Conservation (phyloP, 2,797 vertebrate genomes). For the Gadopsis bispinosus region DNA sequence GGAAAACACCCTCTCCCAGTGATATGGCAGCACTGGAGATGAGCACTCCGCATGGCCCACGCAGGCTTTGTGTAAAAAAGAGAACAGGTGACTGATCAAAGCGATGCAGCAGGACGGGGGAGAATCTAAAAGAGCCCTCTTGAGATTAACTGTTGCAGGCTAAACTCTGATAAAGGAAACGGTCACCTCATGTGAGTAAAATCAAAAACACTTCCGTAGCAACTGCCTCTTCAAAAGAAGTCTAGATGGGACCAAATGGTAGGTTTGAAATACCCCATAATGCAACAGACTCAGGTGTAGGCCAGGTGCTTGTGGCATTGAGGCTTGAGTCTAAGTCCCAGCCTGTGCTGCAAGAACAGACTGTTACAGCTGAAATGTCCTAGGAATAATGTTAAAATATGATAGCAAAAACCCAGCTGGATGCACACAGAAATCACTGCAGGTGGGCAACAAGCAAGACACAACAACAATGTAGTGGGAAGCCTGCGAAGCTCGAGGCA, state of each 20-base stretch:
- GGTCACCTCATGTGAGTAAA: constrained; percentile 52
- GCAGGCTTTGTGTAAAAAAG: constrained; percentile 60
- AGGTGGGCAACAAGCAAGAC: constrained; percentile 68
- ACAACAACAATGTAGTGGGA: constrained; percentile 48
- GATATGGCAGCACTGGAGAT: constrained; percentile 52
- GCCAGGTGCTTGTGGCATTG: constrained; percentile 36
- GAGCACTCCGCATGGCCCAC: constrained; percentile 63
- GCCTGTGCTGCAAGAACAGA: constrained; percentile 20
- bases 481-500: constrained; percentile 57
- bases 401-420: constrained; percentile 28
- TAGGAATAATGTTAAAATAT: constrained; percentile 65
- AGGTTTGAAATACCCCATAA: constrained; percentile 25
- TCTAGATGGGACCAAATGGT: constrained; percentile 30
- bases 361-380: constrained; percentile 32
- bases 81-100: constrained; percentile 75
- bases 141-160: constrained; percentile 55
- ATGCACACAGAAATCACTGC: constrained; percentile 64
- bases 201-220: constrained; percentile 38
- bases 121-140: constrained; percentile 45
- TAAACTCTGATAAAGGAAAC: constrained; percentile 47
- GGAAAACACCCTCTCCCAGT: constrained; percentile 71
- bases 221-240: constrained; percentile 32
- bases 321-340: constrained; percentile 28
- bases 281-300: constrained; percentile 33
- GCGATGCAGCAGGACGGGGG: constrained; percentile 23